Conservation (phyloP, 2,797 vertebrate species). For the Crenuchus spilurus region DNA sequence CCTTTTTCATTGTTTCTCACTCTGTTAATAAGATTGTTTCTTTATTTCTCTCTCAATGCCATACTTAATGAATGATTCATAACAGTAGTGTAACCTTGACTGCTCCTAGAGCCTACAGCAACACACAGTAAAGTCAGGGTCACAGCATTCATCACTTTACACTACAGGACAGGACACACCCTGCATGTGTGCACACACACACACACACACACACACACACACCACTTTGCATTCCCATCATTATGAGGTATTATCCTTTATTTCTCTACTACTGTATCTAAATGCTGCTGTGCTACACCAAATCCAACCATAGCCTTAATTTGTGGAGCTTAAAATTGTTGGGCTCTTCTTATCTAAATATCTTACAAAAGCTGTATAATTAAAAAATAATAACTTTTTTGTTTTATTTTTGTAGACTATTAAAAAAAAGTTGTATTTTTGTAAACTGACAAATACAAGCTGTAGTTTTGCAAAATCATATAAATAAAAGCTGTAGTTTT, state of each 20-base stretch:
- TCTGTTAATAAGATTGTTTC: slow-evolving; percentile 6
- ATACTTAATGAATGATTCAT: slow-evolving; percentile 72
- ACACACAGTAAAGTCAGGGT: slow-evolving; percentile 68
- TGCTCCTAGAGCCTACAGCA: slow-evolving; percentile 58
- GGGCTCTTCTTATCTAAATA: too few relatives aligned
- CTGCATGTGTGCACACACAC: slow-evolving; percentile 50
- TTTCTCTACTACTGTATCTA: neutral
- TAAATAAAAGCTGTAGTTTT: too few relatives aligned
- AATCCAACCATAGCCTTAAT: neutral
- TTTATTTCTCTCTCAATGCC: slow-evolving; percentile 29
- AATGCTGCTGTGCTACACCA: neutral
- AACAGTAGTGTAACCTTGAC: slow-evolving; percentile 72
- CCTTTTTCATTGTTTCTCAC: slow-evolving; percentile 24
- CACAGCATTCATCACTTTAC: slow-evolving; percentile 70
- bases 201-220: slow-evolving; percentile 12
- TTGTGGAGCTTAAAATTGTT: too few relatives aligned
- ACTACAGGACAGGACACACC: slow-evolving; percentile 71
- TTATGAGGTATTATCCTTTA: neutral
- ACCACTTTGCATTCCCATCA: neutral
- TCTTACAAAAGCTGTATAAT: too few relatives aligned
- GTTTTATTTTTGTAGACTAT: too few relatives aligned
- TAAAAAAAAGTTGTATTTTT: too few relatives aligned
- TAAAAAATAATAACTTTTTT: too few relatives aligned
- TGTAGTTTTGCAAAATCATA: too few relatives aligned
- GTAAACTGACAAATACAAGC: too few relatives aligned